phyloP scores from a whole-genome alignment of 37 sponge, comb jelly and placozoan species.

The Haliclona indistincta region DNA sequence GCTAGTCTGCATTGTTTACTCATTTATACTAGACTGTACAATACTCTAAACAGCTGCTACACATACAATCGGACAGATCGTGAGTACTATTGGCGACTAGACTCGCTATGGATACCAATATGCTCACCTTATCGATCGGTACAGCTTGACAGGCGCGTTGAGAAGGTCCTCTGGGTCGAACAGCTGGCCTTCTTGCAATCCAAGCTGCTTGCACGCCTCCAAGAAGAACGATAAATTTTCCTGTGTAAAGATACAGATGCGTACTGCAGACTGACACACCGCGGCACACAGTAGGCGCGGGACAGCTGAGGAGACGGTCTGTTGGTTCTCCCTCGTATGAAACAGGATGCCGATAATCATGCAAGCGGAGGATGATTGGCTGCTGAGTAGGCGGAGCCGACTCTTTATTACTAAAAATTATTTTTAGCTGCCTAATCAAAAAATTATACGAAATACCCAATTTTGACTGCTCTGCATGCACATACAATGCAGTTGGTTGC shows the following conservation, averaged over 20 bases:
- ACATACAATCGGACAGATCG: conserved; percentile 1
- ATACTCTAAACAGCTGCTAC: not conserved
- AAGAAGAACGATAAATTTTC: conserved; percentile 83
- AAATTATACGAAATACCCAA: too few species aligned
- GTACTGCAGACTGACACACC: conserved; percentile 1
- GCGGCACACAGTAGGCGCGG: not conserved
- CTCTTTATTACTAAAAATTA: too few species aligned
- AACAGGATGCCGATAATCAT: not conserved
- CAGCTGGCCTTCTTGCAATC: conserved; percentile 78
- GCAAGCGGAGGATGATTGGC: too few species aligned
- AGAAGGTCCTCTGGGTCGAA: conserved; percentile 70
- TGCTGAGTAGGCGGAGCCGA: too few species aligned
- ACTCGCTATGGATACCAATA: not conserved
- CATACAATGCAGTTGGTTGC: too few species aligned
- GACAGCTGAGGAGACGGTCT: not conserved
- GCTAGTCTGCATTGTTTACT: too few species aligned
- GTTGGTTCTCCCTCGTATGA: not conserved
- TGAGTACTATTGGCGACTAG: not conserved
- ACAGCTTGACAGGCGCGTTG: not conserved
- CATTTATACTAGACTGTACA: too few species aligned
- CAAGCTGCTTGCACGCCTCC: conserved; percentile 70
- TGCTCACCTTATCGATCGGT: not conserved
- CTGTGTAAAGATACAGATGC: conserved; percentile 16
- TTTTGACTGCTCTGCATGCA: too few species aligned
- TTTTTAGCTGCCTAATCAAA: too few species aligned